Evolutionary conservation across 1,140 invertebrate species (phyloP), one percentile per base, ranked within the genome.

Genomic region (Ostrea denselamellosa): DNA sequence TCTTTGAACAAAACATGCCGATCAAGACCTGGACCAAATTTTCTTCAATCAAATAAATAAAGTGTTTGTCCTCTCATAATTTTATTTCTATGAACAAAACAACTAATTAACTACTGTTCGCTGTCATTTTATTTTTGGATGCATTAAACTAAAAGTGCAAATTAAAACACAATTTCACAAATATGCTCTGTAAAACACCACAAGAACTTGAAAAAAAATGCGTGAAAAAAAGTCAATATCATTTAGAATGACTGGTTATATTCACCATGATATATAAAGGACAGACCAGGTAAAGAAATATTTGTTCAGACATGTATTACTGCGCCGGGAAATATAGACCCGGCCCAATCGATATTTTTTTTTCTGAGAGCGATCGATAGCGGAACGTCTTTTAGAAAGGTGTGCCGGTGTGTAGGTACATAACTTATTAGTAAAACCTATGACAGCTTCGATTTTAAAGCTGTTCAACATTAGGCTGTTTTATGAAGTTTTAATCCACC

Each of bases 291-390:
- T 77, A 77, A 77, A 77, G 68, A 77, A 77, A 77, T 77, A 77
- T 77, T 77, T 77, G 68, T 77, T 77, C 68, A 77, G 68, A 77
- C 68, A 77, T 34, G 68, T 77, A 77, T 77, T 77, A 77, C 28
- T 77, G 68, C 68, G 68, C 68, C 56, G 25, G 68, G 68, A 25
- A 77, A 77, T 28, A 77, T 77, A 77, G 68, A 25, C 28, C 68
- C 25, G 25, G 68, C 68, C 28, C 28, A 14, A 77, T 77, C 68
- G 68, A 77, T 77, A 44, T 44, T 44, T 44, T 77, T 65, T 71
- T 77, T 28, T 25, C 68, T 77, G 28, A 28, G 8, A 9, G 68
- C 68, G 68, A 77, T 77, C 68, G 68, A 77, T 77, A 22, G 22
- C 25, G 68, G 68, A 34, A 77, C 68, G 68, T 77, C 68, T 77